Base-by-base conservation (phyloP, 2,113 vertebrate genomes). In the Ochotona curzoniae region DNA sequence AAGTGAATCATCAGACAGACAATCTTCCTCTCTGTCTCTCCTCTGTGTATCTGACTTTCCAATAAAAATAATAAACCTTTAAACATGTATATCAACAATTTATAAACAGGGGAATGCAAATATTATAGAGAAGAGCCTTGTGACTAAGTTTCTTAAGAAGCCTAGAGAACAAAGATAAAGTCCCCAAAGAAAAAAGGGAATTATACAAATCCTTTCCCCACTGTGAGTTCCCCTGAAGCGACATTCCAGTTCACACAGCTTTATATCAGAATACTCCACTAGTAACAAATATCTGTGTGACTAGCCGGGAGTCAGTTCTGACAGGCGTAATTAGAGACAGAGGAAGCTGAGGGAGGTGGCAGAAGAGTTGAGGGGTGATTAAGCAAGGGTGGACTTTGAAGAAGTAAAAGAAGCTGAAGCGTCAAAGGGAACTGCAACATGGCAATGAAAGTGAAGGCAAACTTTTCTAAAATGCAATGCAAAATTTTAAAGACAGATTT, bases 81-180 rank as follows among this genome's bases (percentile, higher is more conserved):
- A 44, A 44, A 44, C 38, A 44, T 44, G 38, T 44, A 44, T 44
- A 44, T 44, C 38, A 49, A 38, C 80, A n/a, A 92, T 78, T 94
- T 93, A 21, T 76, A 84, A 93, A 87, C 20, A 95, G 71, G 8
- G 71, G 86, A 93, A 91, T 83, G 70, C 26, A 70, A 92, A 87
- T 94, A 76, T 88, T 81, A 85, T 57, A 82, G 38, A 69, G 61
- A 87, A 76, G 21, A 76, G 61, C 47, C 61, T 35, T 73, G 54
- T 94, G 82, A 87, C 66, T 83, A 83, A 75, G 60, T 91, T 76
- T 92, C 91, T 93, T 92, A 94, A 96, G 92, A 93, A 92, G 28
- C 81, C 66, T 49, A 84, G 78, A 94, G 15, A 95, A 93, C 18
- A 61, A 64, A 91, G 63, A 91, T 89, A 93, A 92, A 93, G 63